Conservation (phyloP, 1,140 invertebrate genomes). For the Hycleus phaleratus region DNA sequence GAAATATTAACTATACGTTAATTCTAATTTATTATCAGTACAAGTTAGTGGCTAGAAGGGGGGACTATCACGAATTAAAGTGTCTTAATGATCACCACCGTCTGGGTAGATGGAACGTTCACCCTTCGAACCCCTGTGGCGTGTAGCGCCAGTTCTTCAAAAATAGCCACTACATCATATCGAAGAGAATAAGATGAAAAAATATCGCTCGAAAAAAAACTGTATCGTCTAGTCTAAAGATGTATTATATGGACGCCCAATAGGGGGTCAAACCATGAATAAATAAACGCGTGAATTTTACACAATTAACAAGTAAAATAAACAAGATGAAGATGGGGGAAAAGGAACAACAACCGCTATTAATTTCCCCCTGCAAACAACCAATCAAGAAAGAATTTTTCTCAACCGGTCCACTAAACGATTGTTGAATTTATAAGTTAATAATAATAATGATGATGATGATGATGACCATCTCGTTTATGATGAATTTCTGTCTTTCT, state of each 20-base stretch:
- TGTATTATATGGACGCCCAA: constrained; percentile 36
- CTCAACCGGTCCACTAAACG: constrained; percentile 16
- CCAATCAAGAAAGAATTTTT: constrained; percentile 39
- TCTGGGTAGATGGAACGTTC: too few relatives aligned
- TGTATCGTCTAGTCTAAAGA: constrained; percentile 15
- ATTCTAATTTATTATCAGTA: too few relatives aligned
- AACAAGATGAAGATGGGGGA: constrained; percentile 16
- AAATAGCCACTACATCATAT: too few relatives aligned
- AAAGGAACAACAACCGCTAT: constrained; percentile 34
- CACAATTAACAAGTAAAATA: constrained; percentile 42
- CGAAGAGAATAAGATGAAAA: too few relatives aligned
- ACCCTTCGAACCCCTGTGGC: too few relatives aligned
- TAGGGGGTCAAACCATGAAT: constrained; percentile 39
- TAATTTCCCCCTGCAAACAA: constrained; percentile 38
- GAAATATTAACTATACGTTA: constrained; percentile 29
- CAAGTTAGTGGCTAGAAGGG: too few relatives aligned
- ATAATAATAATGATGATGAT: too few relatives aligned
- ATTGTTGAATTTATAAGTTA: background rate
- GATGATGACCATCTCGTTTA: background rate
- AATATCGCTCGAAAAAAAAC: too few relatives aligned
- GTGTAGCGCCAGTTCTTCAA: too few relatives aligned
- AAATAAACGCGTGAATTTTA: constrained; percentile 43
- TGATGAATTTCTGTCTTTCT: background rate
- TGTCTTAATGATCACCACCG: too few relatives aligned
- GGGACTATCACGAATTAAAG: too few relatives aligned